These are phyloP conservation scores for Silurus meridionalis DNA, from an alignment of 2,113 vertebrate species.

Conservation along the genomic window DNA sequence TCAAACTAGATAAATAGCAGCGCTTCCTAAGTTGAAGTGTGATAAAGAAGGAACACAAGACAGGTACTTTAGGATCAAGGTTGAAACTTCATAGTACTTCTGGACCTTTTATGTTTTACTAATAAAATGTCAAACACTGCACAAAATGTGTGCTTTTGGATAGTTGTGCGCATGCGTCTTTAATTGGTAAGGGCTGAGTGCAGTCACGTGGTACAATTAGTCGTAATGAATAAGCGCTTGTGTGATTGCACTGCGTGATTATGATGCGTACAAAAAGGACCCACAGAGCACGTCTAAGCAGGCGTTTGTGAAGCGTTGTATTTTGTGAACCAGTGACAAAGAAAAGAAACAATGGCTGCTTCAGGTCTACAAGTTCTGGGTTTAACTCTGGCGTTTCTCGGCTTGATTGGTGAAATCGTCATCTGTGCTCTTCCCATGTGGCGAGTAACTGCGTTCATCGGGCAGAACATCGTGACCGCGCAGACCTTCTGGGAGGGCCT, in stretches of 20 bases:
- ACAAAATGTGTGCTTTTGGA: background rate
- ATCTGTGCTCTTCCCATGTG: slow-evolving; percentile 81
- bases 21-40: background rate
- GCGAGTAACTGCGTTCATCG: slow-evolving; percentile 79
- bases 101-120: background rate
- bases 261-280: background rate
- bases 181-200: background rate
- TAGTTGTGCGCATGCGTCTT: background rate
- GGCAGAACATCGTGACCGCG: slow-evolving; percentile 78
- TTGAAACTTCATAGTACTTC: background rate
- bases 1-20: background rate
- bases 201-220: slow-evolving; percentile 26
- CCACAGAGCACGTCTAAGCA: rapidly evolving
- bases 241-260: background rate
- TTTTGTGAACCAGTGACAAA: rapidly evolving
- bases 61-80: background rate
- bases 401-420: slow-evolving; percentile 76
- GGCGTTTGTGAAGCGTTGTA: background rate
- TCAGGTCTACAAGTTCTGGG: slow-evolving; percentile 71
- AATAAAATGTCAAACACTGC: background rate
- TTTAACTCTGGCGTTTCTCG: slow-evolving; percentile 63
- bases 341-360: slow-evolving; percentile 52
- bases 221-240: background rate
- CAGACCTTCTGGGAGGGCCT: slow-evolving; percentile 83
- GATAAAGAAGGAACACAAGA: background rate